These are phyloP conservation scores for Lanistes nyassanus DNA, from an alignment of 1,140 invertebrate species.

Conservation along the genomic window DNA sequence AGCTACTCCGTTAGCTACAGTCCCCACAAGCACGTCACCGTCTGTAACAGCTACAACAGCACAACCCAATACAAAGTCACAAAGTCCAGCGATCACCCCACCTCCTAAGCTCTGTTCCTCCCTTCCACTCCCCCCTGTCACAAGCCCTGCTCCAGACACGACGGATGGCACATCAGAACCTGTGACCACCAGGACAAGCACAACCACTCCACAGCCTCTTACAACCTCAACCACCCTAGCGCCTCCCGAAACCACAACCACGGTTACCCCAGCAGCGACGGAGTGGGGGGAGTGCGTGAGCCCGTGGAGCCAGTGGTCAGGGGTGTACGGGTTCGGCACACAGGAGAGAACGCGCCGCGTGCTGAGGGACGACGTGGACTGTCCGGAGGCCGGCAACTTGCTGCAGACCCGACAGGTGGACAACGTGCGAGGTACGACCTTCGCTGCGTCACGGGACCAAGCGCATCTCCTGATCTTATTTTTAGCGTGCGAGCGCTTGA, in stretches of 20 bases:
- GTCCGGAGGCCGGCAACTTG: not conserved
- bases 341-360: slow-evolving; percentile 3
- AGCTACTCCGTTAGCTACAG: not conserved
- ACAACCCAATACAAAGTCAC: not conserved
- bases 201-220: not conserved
- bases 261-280: not conserved
- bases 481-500: too few relatives aligned
- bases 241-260: not conserved
- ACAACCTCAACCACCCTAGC: slow-evolving; percentile 15
- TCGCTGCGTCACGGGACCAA: not conserved
- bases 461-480: too few relatives aligned
- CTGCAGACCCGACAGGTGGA: not conserved
- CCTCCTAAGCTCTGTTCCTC: not conserved
- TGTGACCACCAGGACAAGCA: not conserved
- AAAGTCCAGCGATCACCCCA: not conserved
- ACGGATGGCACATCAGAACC: not conserved
- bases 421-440: not conserved
- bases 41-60: not conserved
- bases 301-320: slow-evolving; percentile 16
- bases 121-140: not conserved
- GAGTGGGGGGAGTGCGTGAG: too few relatives aligned
- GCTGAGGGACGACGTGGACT: not conserved
- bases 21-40: not conserved
- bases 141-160: not conserved
- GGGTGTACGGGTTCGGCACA: not conserved